Conservation (phyloP, 2,113 vertebrate species). For the Nesoenas mayeri region DNA sequence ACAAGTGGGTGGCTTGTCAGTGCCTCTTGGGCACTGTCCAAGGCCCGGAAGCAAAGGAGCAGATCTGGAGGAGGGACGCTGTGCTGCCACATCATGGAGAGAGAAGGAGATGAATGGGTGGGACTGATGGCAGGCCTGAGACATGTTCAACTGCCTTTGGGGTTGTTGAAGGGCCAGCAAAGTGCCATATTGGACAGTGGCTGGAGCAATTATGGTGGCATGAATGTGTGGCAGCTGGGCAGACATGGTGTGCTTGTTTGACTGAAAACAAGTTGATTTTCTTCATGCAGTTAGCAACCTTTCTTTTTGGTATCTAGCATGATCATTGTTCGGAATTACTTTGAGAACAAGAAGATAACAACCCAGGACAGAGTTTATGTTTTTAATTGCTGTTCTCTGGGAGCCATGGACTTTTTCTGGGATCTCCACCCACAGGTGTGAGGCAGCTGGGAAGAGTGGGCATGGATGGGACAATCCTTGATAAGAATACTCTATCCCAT, state of each 20-base stretch:
- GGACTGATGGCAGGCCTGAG: neutral
- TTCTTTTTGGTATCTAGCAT: no score
- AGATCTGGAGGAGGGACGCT: neutral
- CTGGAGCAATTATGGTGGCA: neutral
- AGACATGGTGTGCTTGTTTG: neutral
- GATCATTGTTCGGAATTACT: no score
- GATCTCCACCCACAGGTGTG: no score
- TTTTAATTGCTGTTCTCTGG: no score
- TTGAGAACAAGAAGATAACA: no score
- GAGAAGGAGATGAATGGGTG: neutral
- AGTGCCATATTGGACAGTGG: neutral
- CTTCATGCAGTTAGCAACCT: no score
- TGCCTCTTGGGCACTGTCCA: neutral
- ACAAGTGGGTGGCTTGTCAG: neutral
- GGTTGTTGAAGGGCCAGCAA: neutral
- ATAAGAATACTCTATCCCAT: no score
- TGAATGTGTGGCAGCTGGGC: neutral
- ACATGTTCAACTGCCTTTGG: neutral
- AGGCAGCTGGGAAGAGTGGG: no score
- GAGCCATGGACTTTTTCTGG: no score
- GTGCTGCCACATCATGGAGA: neutral
- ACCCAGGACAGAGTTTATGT: no score
- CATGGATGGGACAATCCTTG: no score
- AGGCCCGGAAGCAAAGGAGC: neutral
- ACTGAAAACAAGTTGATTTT: no score